A percentile compares a stretch with the other conserved stretches of the same genome.
Evolutionary conservation across 2,113 vertebrate genomes (phyloP).

Genomic region (Hirundichthys speculiger): DNA sequence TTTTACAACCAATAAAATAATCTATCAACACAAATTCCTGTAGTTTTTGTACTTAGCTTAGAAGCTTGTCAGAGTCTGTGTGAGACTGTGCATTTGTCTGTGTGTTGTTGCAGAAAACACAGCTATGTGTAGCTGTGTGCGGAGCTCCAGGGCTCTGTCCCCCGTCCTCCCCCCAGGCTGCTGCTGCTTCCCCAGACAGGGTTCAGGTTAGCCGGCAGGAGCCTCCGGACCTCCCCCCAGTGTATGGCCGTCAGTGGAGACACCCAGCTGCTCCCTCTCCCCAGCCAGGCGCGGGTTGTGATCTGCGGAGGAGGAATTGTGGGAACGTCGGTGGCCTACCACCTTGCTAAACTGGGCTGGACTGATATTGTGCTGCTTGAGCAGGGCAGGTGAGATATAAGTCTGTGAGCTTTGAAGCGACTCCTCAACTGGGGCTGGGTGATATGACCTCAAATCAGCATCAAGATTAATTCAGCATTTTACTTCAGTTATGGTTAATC

Average conservation of each 20-base stretch:
- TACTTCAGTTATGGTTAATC: too few relatives aligned
- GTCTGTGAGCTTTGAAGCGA: too few relatives aligned
- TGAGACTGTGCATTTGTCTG: not conserved
- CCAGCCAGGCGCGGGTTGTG: constrained; percentile 89
- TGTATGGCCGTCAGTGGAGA: constrained; percentile 67
- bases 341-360: constrained; percentile 95
- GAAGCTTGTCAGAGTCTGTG: too few relatives aligned
- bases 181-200: constrained; percentile 77
- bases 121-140: constrained; percentile 80
- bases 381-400: constrained; percentile 91
- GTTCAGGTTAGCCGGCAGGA: constrained; percentile 63
- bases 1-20: too few relatives aligned
- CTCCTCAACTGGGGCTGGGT: too few relatives aligned
- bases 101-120: constrained; percentile 44
- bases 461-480: too few relatives aligned
- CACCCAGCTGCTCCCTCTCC: constrained; percentile 74
- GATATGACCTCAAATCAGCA: too few relatives aligned
- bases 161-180: constrained; percentile 82
- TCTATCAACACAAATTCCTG: too few relatives aligned
- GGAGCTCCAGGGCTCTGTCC: constrained; percentile 70
- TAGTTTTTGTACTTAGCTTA: too few relatives aligned
- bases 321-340: constrained; percentile 95
- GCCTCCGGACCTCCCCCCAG: constrained; percentile 46
- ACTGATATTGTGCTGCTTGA: constrained; percentile 92
- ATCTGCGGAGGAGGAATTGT: constrained; percentile 95